Base-by-base conservation (phyloP, 2,113 vertebrate genomes). In the Hippocampus comes region DNA sequence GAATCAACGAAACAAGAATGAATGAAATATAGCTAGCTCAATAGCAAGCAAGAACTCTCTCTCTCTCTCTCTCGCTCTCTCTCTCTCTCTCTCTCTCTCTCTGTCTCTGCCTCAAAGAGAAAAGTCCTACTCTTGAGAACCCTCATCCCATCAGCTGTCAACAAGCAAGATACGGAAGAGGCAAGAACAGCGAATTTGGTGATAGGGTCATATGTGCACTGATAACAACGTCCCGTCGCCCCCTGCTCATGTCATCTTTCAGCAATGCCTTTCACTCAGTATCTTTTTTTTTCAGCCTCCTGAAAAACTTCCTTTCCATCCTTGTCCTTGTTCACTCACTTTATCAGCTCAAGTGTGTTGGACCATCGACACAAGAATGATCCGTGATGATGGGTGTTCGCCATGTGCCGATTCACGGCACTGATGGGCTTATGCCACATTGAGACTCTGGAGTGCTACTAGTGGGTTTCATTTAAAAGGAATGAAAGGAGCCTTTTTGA, bases 91-190 rank as follows among this genome's bases (percentile, higher is more conserved):
- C 59, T 55, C 27, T 70, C 25, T 30, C 43, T 59, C n/a, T 48
- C 34, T 61, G 66, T 18, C 49, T 21, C 57, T 66, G 30, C 63
- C 69, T 66, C 56, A 27, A 38, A 38, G 25, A 59, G 60, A 69
- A 55, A 10, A 14, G 23, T 25, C 74, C 64, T 1, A 1, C 27
- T 66, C 78, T 72, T 77, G 60, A 75, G 70, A 65, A 71, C 49
- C 57, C 65, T 82, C 76, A 64, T 70, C 64, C 71, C 68, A 61
- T 82, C 73, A 78, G 74, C 85, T 87, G 74, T 88, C 83, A 83
- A 43, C 79, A 60, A 23, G 18, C 51, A 53, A 63, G 74, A 86
- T 76, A 79, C 60, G 67, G 72, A 75, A 67, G 51, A 65, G 70
- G 20, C 59, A 55, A 57, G 67, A 75, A 72, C 2, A 64, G 30